Percentiles rank a stretch among this genome's conserved stretches.
These are phyloP conservation scores for Ladona fulva DNA, from an alignment of 1,140 invertebrate species.

Conservation along the genomic window DNA sequence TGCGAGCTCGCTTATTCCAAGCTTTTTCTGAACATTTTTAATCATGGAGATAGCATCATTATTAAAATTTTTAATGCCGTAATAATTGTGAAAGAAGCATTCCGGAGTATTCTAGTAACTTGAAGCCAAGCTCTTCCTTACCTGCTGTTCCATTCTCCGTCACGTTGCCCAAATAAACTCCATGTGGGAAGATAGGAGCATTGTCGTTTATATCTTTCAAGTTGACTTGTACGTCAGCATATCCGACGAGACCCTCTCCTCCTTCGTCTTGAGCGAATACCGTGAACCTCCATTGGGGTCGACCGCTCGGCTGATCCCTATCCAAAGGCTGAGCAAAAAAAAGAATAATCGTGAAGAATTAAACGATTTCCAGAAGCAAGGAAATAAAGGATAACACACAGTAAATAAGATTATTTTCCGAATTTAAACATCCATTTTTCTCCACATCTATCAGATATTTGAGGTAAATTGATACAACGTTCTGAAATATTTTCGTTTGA, in stretches of 20 bases:
- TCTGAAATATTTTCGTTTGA: too few species aligned
- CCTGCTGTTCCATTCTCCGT: conserved; percentile 92
- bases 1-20: too few species aligned
- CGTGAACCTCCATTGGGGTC: conserved; percentile 95
- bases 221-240: conserved; percentile 96
- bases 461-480: too few species aligned
- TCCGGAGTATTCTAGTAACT: too few species aligned
- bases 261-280: conserved; percentile 96
- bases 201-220: conserved; percentile 98
- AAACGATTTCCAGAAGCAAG: background rate
- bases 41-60: background rate
- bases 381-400: too few species aligned
- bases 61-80: background rate
- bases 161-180: conserved; percentile 88
- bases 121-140: conserved; percentile 22
- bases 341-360: conserved; percentile 17
- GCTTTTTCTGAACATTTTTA: too few species aligned
- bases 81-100: too few species aligned
- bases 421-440: too few species aligned
- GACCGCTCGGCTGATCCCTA: conserved; percentile 90
- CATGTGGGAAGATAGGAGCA: conserved; percentile 88
- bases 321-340: conserved; percentile 65
- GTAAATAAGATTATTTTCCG: too few species aligned
- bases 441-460: too few species aligned
- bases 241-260: conserved; percentile 89